These are phyloP conservation scores for Aphaenogaster rudis DNA, from an alignment of 1,140 invertebrate genomes.

Conservation along the genomic window DNA sequence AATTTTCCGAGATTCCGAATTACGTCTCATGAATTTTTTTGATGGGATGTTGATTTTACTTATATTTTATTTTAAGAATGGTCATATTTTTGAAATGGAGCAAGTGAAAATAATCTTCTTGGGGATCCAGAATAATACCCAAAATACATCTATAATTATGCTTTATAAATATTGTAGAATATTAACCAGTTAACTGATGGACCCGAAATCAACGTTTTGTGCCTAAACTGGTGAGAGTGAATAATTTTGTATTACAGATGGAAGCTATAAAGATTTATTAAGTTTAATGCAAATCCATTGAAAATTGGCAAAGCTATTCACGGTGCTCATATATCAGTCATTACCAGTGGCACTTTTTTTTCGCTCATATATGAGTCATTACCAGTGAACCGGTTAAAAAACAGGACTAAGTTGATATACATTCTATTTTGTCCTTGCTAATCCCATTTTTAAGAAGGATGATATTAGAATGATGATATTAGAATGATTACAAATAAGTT, in stretches of 20 bases:
- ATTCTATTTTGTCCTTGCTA: background rate
- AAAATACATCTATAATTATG: background rate
- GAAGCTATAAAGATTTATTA: too few relatives aligned
- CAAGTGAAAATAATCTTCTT: background rate
- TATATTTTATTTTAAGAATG: background rate
- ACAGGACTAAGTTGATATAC: background rate
- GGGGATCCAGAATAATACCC: background rate
- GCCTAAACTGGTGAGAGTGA: too few relatives aligned
- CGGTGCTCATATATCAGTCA: too few relatives aligned
- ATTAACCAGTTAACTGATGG: too few relatives aligned
- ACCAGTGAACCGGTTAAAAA: too few relatives aligned
- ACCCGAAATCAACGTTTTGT: too few relatives aligned
- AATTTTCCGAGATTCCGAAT: conserved; percentile 6
- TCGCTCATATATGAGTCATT: too few relatives aligned
- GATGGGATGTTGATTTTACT: background rate
- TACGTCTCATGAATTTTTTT: background rate
- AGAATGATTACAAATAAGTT: background rate
- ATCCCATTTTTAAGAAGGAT: background rate
- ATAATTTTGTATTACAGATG: too few relatives aligned
- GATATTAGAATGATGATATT: background rate
- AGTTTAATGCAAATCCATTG: too few relatives aligned
- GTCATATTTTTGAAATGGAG: background rate
- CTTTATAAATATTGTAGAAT: background rate
- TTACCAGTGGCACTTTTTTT: too few relatives aligned
- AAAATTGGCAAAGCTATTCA: too few relatives aligned